These are phyloP conservation scores for Iphiclides podalirius DNA, from an alignment of 2,888 invertebrate genomes.

Conservation along the genomic window DNA sequence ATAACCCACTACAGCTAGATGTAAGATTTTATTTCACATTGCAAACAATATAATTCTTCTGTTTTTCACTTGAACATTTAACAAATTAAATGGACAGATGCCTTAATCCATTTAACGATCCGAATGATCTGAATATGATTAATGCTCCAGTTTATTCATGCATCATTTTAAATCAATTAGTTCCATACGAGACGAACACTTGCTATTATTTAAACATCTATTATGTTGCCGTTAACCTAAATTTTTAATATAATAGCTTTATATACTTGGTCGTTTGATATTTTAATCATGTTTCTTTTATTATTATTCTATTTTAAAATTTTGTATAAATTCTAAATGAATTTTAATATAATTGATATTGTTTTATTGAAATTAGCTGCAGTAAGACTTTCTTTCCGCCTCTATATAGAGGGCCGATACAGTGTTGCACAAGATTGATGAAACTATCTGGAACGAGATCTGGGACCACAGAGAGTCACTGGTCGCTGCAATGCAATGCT, in stretches of 20 bases:
- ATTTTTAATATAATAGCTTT: constrained; percentile 29
- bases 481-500: constrained; percentile 39
- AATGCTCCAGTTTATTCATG: background rate
- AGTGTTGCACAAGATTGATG: constrained; percentile 70
- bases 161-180: background rate
- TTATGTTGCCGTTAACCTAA: constrained; percentile 26
- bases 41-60: background rate
- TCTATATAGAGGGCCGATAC: constrained; percentile 56
- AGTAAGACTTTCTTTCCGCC: too few relatives aligned
- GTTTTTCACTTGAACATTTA: background rate
- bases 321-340: too few relatives aligned
- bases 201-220: constrained; percentile 25
- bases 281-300: too few relatives aligned
- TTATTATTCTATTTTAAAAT: too few relatives aligned
- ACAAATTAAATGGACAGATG: background rate
- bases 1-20: too few relatives aligned
- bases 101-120: background rate
- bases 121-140: background rate
- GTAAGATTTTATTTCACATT: too few relatives aligned
- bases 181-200: constrained; percentile 18
- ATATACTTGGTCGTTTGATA: too few relatives aligned
- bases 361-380: too few relatives aligned
- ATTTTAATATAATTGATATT: too few relatives aligned
- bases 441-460: constrained; percentile 70
- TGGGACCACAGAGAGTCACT: constrained; percentile 46